These are phyloP conservation scores for Aurelia sp. DNA, from an alignment of 30 jellyfish, hydroid and myxozoan species.

Conservation along the genomic window DNA sequence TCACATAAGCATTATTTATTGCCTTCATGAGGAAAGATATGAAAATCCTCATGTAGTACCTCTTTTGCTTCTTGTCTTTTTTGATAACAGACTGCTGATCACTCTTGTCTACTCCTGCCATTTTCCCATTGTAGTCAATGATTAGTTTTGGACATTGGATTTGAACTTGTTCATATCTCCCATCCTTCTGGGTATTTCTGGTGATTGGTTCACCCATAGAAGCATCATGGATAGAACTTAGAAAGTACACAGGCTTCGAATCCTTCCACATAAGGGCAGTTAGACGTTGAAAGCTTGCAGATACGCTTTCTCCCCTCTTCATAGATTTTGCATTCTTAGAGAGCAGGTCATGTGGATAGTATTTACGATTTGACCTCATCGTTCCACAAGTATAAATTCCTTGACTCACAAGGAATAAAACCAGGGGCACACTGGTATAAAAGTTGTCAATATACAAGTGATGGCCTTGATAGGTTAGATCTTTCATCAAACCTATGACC, in stretches of 20 bases:
- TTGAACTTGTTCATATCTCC: no score
- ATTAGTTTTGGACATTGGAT: conserved; percentile 51
- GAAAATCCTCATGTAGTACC: conserved; percentile 15
- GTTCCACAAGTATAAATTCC: conserved; percentile 64
- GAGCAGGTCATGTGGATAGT: conserved; percentile 24
- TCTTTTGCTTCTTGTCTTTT: conserved; percentile 14
- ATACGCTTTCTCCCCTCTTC: neutral
- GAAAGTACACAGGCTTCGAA: conserved; percentile 52
- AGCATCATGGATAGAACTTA: conserved; percentile 72
- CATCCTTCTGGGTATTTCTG: neutral
- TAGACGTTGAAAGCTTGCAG: conserved; percentile 33
- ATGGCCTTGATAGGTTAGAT: conserved; percentile 38
- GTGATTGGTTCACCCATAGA: conserved; percentile 31
- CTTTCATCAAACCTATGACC: conserved; percentile 22
- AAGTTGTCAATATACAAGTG: conserved; percentile 70
- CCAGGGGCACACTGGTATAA: conserved; percentile 64
- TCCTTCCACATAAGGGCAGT: conserved; percentile 67
- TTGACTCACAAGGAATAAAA: conserved; percentile 27
- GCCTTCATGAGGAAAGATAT: conserved; percentile 24
- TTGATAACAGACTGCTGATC: conserved; percentile 33
- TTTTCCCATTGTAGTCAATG: conserved; percentile 54
- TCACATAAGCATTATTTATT: conserved; percentile 20
- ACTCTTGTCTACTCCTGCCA: conserved; percentile 41
- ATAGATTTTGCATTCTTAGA: conserved; percentile 46
- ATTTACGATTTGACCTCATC: conserved; percentile 50